A percentile compares a stretch with the other conserved stretches of the same genome.
Evolutionary conservation across 2,797 vertebrate genomes (phyloP).

Genomic region (Euthynnus affinis): DNA sequence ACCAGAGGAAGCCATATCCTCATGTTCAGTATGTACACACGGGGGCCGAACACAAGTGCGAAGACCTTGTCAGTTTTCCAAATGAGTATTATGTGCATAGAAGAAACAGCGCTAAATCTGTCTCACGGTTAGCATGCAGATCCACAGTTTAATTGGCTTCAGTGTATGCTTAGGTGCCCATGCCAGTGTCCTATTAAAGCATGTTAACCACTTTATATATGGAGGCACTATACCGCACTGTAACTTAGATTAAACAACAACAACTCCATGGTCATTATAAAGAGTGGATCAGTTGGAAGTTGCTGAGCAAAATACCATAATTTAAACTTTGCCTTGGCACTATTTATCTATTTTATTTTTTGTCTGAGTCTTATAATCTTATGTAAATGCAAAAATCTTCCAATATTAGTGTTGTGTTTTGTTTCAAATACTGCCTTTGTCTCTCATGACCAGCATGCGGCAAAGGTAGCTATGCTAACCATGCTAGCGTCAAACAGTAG

Average conservation of each 20-base stretch:
- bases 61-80: slow-evolving; percentile 69
- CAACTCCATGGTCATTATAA: slow-evolving; percentile 41
- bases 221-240: slow-evolving; percentile 47
- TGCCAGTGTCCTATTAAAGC: slow-evolving; percentile 62
- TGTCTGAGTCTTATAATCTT: neutral
- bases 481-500: neutral
- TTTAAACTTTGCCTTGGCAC: slow-evolving; percentile 1
- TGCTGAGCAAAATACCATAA: slow-evolving; percentile 9
- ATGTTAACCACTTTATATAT: slow-evolving; percentile 54
- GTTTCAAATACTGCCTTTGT: neutral
- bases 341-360: neutral
- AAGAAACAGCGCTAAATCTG: slow-evolving; percentile 40
- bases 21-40: slow-evolving; percentile 57
- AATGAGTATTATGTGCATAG: slow-evolving; percentile 57
- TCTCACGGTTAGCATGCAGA: slow-evolving; percentile 49
- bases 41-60: slow-evolving; percentile 58
- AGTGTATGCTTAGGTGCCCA: slow-evolving; percentile 61
- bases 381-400: neutral
- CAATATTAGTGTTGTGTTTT: neutral
- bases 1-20: slow-evolving; percentile 56
- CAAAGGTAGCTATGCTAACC: neutral
- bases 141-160: slow-evolving; percentile 72
- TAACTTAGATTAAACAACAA: slow-evolving; percentile 55
- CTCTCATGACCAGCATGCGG: neutral
- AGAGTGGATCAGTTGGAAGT: slow-evolving; percentile 29